These are phyloP conservation scores for Ephialtes manifestator DNA, from an alignment of 2,888 invertebrate genomes.

Conservation along the genomic window DNA sequence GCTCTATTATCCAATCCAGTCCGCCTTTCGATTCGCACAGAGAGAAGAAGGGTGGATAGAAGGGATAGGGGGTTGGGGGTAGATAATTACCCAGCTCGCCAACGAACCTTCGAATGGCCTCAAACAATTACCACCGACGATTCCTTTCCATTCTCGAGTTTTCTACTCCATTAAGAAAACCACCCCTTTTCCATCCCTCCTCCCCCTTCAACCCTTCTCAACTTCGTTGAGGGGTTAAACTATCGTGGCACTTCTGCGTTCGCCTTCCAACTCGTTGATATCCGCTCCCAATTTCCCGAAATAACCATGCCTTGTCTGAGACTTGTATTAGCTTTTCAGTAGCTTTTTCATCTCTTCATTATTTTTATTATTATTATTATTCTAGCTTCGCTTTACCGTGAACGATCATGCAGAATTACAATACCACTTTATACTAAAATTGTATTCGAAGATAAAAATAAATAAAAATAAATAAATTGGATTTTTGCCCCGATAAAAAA, in stretches of 20 bases:
- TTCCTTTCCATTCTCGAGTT: slow-evolving; percentile 79
- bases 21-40: slow-evolving; percentile 33
- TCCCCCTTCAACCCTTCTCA: slow-evolving; percentile 62
- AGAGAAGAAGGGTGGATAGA: slow-evolving; percentile 22
- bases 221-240: slow-evolving; percentile 67
- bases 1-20: background rate
- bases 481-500: too few species aligned
- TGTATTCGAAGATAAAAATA: background rate
- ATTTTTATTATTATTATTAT: slow-evolving; percentile 34
- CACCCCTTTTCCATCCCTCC: slow-evolving; percentile 53
- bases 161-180: slow-evolving; percentile 77
- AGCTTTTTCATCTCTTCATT: slow-evolving; percentile 47
- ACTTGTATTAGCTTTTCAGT: slow-evolving; percentile 34
- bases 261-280: slow-evolving; percentile 18
- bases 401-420: background rate
- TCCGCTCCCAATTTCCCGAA: slow-evolving; percentile 38
- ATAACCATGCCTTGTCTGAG: slow-evolving; percentile 57
- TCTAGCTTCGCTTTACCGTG: background rate
- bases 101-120: slow-evolving; percentile 74
- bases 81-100: slow-evolving; percentile 77
- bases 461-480: background rate
- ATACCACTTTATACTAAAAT: background rate
- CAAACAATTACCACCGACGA: slow-evolving; percentile 79
- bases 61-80: slow-evolving; percentile 33
- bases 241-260: slow-evolving; percentile 59